A percentile compares a stretch with the other conserved stretches of the same genome.
Evolutionary conservation across 2,888 invertebrate genomes (phyloP).

Genomic region (Phortica magna): DNA sequence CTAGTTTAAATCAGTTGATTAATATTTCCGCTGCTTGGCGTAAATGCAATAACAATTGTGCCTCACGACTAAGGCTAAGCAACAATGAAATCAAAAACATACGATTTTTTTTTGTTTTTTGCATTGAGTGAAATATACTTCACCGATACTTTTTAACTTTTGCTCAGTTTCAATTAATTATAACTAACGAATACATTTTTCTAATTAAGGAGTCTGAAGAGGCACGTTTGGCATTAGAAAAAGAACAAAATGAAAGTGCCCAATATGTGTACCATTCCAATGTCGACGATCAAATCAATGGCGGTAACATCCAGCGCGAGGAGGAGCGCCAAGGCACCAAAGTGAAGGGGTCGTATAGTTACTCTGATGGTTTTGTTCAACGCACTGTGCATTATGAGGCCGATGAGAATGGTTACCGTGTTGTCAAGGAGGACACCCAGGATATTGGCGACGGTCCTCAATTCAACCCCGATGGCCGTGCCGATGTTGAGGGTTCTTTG

Average conservation of each 20-base stretch:
- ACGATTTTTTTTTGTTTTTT: too few species aligned
- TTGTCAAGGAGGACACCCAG: conserved; percentile 79
- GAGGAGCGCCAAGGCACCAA: conserved; percentile 76
- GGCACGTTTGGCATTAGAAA: too few species aligned
- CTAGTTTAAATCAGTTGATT: background rate
- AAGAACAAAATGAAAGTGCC: conserved; percentile 78
- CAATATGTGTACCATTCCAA: conserved; percentile 78
- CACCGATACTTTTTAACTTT: too few species aligned
- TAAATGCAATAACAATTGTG: background rate
- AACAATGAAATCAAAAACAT: background rate
- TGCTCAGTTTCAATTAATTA: too few species aligned
- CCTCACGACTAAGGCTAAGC: background rate
- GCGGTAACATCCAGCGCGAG: conserved; percentile 74
- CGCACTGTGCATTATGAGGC: conserved; percentile 81
- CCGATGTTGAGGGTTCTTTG: conserved; percentile 78
- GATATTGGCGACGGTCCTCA: conserved; percentile 79
- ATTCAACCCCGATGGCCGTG: conserved; percentile 78
- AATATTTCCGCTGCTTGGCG: background rate
- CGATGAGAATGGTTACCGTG: conserved; percentile 82
- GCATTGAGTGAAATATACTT: too few species aligned
- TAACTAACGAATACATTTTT: background rate
- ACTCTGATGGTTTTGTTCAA: conserved; percentile 81
- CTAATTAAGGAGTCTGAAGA: conserved; percentile 51
- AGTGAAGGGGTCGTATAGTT: conserved; percentile 80
- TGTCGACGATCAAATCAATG: conserved; percentile 79